Base-by-base conservation (phyloP, 2,797 vertebrate species). In the Rhinatrema bivittatum region DNA sequence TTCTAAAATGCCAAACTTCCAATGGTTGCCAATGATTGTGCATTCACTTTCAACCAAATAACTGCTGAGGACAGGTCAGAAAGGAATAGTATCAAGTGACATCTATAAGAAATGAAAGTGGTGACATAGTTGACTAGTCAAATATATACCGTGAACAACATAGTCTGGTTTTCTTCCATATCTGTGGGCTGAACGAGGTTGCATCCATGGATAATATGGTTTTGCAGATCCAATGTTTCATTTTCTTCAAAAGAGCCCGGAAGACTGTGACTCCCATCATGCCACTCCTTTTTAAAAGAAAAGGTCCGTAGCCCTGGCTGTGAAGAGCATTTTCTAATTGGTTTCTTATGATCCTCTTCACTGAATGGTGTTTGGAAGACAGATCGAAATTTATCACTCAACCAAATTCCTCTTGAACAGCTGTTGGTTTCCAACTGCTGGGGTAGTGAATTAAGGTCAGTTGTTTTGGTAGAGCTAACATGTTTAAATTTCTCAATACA, bases 401-500 rank as follows among this genome's bases (percentile, higher is more conserved):
- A 46, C 29, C 71, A 74, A 21, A 66, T 52, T n/a, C 66, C 71
- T 36, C 53, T 44, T 0, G 28, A 47, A 7, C 35, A 63, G 32
- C 6, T 51, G 35, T 53, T 12, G 28, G 64, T 28, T 46, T 72
- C 72, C 9, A 41, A 46, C 25, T 50, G 59, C 24, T 51, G 54
- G 30, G 68, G 19, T 0, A 8, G 29, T 1, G 39, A 26, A 3
- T 39, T 50, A 10, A 15, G 47, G 5, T 67, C 69, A 1, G 61
- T 21, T 2, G 46, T 63, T 38, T 69, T 67, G 42, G 67, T 60
- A 26, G 72, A 66, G 16, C 76, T 78, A 21, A 86, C 60, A 41
- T 60, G 84, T 36, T 89, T 84, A n/a, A 98, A 97, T 70, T 93
- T 94, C 66, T 95, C 91, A 1, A 98, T 97, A 64, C 95, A 98